Evolutionary conservation across 2,888 invertebrate species (phyloP).

Genomic region (Drosophila kanekoi): DNA sequence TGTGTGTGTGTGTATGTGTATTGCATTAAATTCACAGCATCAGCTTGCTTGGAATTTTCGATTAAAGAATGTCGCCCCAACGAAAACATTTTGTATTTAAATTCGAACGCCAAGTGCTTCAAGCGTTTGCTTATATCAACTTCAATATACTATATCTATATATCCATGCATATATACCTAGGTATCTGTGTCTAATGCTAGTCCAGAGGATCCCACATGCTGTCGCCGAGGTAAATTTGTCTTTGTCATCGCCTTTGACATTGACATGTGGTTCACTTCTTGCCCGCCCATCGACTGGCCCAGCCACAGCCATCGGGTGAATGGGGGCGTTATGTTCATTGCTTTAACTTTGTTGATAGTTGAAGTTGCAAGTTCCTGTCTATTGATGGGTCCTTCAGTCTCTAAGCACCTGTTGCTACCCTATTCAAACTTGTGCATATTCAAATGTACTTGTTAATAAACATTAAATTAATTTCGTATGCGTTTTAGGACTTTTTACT

Average conservation of each 20-base stretch:
- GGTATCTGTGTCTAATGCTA: constrained; percentile 31
- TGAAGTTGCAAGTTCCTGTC: constrained; percentile 20
- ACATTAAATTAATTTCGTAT: too few relatives aligned
- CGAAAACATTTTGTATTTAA: constrained; percentile 63
- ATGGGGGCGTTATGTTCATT: constrained; percentile 26
- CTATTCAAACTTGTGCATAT: constrained; percentile 1
- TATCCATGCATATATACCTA: constrained; percentile 1
- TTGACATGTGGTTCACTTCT: constrained; percentile 72
- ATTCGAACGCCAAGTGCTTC: constrained; percentile 43
- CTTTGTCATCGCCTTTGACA: constrained; percentile 78
- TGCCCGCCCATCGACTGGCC: constrained; percentile 19
- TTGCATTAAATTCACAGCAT: constrained; percentile 58
- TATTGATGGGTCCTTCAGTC: neutral
- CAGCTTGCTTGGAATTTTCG: constrained; percentile 55
- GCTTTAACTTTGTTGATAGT: constrained; percentile 43
- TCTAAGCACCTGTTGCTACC: constrained; percentile 8
- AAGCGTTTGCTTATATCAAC: constrained; percentile 18
- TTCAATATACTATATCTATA: constrained; percentile 10
- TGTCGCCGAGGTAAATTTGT: constrained; percentile 60
- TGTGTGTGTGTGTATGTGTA: constrained; percentile 11
- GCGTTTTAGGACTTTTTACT: too few relatives aligned
- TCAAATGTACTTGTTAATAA: neutral
- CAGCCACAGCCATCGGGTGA: too few relatives aligned
- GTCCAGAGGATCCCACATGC: constrained; percentile 7
- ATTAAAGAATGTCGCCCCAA: constrained; percentile 51